Evolutionary conservation across 2,113 vertebrate genomes (phyloP), one percentile per base, ranked within the genome.

Genomic region (Camelus dromedarius): DNA sequence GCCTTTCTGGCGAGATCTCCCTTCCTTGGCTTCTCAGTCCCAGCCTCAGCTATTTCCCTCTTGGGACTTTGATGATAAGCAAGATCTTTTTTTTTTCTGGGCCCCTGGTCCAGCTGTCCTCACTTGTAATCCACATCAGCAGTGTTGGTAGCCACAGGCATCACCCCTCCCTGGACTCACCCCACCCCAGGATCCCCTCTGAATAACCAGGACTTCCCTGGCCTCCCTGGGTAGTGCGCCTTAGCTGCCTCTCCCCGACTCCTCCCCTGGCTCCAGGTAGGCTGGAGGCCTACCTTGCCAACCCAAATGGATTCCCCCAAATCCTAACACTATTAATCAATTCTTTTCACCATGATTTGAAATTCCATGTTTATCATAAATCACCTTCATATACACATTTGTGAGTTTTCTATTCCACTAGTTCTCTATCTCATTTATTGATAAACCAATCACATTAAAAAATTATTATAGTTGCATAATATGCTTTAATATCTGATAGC

Each of bases 361-460:
- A 94, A 82, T 93, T 87, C 42, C 28, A n/a, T 38, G 3, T 86
- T 85, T 64, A n/a, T 69, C 30, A 30, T 42, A 46, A 97, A 81
- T 56, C 50, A 10, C 66, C 52, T 91, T 83, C n/a, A 70, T 2
- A 22, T 54, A 46, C 3, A 20, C 20, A 11, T 38, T 62, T 82
- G 50, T 87, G 60, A 48, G 46, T 88, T 95, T 95, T 77, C 32
- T 91, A n/a, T 62, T 87, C 64, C 28, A 50, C 26, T 67, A 48
- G 48, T 93, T 67, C 28, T 94, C 24, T 66, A 18, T 24, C 58
- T 70, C 28, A 60, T 75, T 80, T 80, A 46, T 66, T 76, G 22
- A 89, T 56, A 89, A 82, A 70, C 8, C 20, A 69, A 50, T 95
- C 42, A 82, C n/a, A 42, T 52, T 80, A 6, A 67, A 89, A 91